A percentile compares a stretch with the other conserved stretches of the same genome.
phyloP scores from a whole-genome alignment of 2,797 vertebrate species.

The Astyanax mexicanus region DNA sequence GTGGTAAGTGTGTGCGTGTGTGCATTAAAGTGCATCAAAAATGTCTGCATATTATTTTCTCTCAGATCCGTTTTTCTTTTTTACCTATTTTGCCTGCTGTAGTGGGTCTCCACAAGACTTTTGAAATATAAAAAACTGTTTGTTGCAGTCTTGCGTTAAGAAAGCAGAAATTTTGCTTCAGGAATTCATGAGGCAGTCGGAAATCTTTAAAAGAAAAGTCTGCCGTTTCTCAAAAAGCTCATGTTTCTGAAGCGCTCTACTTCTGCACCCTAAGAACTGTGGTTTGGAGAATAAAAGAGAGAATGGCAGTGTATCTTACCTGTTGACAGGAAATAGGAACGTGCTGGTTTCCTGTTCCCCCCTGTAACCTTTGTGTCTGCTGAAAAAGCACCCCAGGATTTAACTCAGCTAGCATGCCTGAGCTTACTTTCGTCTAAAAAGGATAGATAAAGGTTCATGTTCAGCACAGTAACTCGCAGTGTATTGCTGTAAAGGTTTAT shows the following conservation, averaged over 20 bases:
- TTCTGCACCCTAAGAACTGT: slow-evolving; percentile 62
- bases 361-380: slow-evolving; percentile 48
- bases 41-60: slow-evolving; percentile 49
- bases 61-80: not conserved
- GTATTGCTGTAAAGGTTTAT: not conserved
- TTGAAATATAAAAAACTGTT: slow-evolving; percentile 4
- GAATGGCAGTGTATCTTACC: slow-evolving; percentile 65
- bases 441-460: not conserved
- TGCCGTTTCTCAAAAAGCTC: slow-evolving; percentile 41
- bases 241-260: slow-evolving; percentile 45
- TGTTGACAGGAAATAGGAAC: slow-evolving; percentile 79
- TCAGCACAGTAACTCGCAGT: not conserved
- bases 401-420: slow-evolving; percentile 13
- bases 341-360: slow-evolving; percentile 76
- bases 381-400: slow-evolving; percentile 58
- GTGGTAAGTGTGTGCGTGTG: slow-evolving; percentile 34
- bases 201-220: slow-evolving; percentile 36
- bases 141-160: not conserved
- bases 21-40: slow-evolving; percentile 45
- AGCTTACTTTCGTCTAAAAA: slow-evolving; percentile 3
- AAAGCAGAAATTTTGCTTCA: not conserved
- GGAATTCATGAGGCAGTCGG: slow-evolving; percentile 24
- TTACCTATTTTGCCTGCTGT: slow-evolving; percentile 11
- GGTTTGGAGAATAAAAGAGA: slow-evolving; percentile 68
- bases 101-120: slow-evolving; percentile 7